Evolutionary conservation across 2,113 vertebrate genomes (phyloP).

Genomic region (Catagonus wagneri): DNA sequence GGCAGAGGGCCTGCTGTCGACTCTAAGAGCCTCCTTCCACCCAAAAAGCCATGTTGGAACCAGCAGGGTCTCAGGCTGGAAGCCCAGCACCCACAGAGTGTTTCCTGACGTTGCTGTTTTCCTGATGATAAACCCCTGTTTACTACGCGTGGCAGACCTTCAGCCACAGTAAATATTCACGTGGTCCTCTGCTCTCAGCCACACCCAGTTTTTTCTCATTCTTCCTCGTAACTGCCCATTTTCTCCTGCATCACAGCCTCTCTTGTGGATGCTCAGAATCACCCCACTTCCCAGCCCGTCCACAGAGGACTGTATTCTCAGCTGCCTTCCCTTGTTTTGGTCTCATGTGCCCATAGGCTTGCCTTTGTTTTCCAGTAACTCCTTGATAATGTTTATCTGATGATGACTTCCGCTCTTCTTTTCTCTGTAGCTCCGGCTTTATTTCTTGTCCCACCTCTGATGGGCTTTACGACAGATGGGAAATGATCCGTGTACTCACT

Average conservation of each 20-base stretch:
- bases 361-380: neutral
- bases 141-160: neutral
- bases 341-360: neutral
- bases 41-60: neutral
- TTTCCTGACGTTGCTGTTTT: neutral
- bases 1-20: neutral
- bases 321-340: neutral
- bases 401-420: neutral
- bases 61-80: no score
- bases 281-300: neutral
- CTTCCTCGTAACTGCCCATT: fast-evolving
- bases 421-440: neutral
- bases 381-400: neutral
- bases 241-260: neutral
- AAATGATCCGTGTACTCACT: neutral
- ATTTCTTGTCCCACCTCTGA: neutral
- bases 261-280: fast-evolving
- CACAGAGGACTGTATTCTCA: fast-evolving
- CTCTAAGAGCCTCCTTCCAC: fast-evolving
- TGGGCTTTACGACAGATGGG: neutral
- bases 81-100: fast-evolving
- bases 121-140: neutral
- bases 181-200: fast-evolving
- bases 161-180: no score
- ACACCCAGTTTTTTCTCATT: fast-evolving